Evolutionary conservation across 2,113 vertebrate genomes (phyloP).

Genomic region (Spilogale gracilis): DNA sequence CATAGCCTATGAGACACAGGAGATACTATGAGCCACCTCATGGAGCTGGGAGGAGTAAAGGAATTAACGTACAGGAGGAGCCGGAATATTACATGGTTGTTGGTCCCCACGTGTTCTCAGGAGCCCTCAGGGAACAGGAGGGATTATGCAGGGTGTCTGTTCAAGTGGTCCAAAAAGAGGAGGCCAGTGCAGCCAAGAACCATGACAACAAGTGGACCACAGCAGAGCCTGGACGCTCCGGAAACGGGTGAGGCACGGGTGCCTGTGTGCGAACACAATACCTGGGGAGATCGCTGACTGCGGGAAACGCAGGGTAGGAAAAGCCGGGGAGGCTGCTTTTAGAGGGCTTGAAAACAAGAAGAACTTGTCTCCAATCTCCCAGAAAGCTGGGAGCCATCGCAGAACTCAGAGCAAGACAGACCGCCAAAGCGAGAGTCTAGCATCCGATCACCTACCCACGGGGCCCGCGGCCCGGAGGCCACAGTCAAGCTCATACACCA

Average conservation of each 20-base stretch:
- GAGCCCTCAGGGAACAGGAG: background rate
- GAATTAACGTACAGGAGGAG: background rate
- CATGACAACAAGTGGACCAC: background rate
- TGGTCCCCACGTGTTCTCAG: fast-evolving
- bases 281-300: fast-evolving
- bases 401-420: background rate
- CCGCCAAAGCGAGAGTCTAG: background rate
- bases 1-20: background rate
- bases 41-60: background rate
- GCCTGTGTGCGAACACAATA: fast-evolving
- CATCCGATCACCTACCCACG: background rate
- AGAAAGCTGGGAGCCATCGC: background rate
- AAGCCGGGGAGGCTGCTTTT: background rate
- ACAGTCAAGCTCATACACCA: background rate
- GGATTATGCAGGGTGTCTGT: fast-evolving
- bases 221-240: fast-evolving
- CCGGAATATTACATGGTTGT: too few relatives aligned
- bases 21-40: fast-evolving
- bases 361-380: background rate
- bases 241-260: fast-evolving
- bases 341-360: background rate
- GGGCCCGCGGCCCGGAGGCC: background rate
- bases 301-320: fast-evolving
- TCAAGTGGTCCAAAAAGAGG: background rate
- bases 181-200: background rate